Evolutionary conservation across 2,888 invertebrate genomes (phyloP), one percentile per base, ranked within the genome.

Genomic region (Andrena marginata): DNA sequence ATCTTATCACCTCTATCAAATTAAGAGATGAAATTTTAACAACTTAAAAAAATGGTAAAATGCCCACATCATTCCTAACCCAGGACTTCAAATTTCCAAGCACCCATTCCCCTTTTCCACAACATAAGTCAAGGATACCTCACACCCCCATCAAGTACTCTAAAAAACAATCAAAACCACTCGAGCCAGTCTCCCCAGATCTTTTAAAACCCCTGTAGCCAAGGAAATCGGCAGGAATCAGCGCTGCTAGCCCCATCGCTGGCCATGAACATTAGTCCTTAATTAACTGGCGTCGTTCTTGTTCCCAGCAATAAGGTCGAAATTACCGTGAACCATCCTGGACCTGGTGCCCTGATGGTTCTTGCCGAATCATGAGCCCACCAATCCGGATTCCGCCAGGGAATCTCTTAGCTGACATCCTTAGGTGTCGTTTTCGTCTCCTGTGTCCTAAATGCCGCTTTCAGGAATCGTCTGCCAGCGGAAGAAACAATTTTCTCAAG

Each of bases 401-500:
- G 56, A 71, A 77, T 76, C 72, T 76, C 56, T 26, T 56, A 56
- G 23, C 20, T 20, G 54, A 54, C 20, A 23, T 54, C 20, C 48
- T 23, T 35, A 29, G 51, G 29, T 59, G 48, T 77, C 77, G 56
- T 71, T 82, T 68, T 63, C 62, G 20, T 6, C 64, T 56, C 23
- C 70, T 29, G 48, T 49, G 59, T 23, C 56, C 33, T 60, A 35
- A 42, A 64, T 23, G 26, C 1, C 13, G n/a, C 60, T 54, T 62
- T 35, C 70, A 10, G 49, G 26, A 64, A 71, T 71, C 54, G 54
- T 49, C 59, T 60, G 60, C 42, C 42, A 48, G 56, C 35, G 68
- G 26, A 62, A 67, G 56, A 63, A 67, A 62, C 51, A 16, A 80
- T 60, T 71, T 75, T 67, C 63, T 26, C 33, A n/a, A 33, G 54